Evolutionary conservation across 1,140 invertebrate genomes (phyloP).

Genomic region (Venustaconcha ellipsiformis): DNA sequence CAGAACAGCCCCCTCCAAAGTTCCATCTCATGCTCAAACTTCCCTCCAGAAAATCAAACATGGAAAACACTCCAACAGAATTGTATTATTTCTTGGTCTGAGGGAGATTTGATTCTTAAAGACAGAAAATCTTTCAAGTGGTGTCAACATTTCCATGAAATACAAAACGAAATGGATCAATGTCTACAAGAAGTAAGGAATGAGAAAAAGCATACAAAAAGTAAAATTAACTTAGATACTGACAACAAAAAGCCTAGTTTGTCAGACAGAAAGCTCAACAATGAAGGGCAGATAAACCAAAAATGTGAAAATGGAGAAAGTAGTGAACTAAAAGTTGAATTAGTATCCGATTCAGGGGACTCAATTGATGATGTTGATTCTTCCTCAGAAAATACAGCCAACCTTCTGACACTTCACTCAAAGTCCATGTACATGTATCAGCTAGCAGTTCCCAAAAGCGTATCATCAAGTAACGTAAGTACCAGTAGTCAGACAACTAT

Average conservation of each 20-base stretch:
- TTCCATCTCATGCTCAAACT: slow-evolving; percentile 28
- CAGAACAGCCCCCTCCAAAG: slow-evolving; percentile 13
- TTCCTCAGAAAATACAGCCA: slow-evolving; percentile 39
- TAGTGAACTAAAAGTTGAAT: slow-evolving; percentile 4
- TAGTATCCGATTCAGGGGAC: slow-evolving; percentile 20
- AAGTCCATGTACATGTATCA: slow-evolving; percentile 44
- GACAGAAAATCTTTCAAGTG: slow-evolving; percentile 54
- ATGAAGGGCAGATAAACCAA: too few species aligned
- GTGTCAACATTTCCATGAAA: slow-evolving; percentile 59
- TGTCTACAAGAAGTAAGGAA: slow-evolving; percentile 16
- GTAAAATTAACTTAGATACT: neutral
- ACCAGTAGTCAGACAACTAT: neutral
- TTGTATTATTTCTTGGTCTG: neutral
- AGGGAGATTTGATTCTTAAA: slow-evolving; percentile 16
- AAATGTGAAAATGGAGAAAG: neutral
- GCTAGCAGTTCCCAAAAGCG: slow-evolving; percentile 13
- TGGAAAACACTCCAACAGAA: too few species aligned
- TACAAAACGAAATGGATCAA: slow-evolving; percentile 62
- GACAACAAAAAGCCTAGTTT: neutral
- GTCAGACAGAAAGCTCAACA: neutral
- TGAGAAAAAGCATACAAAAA: slow-evolving; percentile 14
- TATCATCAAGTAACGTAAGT: neutral
- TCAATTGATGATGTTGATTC: slow-evolving; percentile 34
- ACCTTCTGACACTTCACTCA: slow-evolving; percentile 48
- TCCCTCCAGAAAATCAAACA: neutral